Base-by-base conservation (phyloP, 2,888 invertebrate genomes). In the Callyntrura sp. region DNA sequence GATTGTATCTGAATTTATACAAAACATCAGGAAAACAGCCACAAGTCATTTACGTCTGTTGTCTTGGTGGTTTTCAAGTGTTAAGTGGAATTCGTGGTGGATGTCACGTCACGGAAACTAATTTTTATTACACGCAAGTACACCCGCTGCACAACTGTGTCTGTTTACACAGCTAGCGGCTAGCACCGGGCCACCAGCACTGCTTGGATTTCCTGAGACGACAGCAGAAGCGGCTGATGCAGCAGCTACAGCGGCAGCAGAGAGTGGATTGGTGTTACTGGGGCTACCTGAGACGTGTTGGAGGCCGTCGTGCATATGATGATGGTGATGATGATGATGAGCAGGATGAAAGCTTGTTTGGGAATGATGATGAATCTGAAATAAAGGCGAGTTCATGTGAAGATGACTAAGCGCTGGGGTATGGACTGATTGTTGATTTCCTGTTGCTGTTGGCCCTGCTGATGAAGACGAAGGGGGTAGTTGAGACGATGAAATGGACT, bases 151-250 rank as follows among this genome's bases (percentile, higher is more conserved):
- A 51, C 51, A n/a, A 60, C 60, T 60, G 3, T 17, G 6, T 5
- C n/a, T 43, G 45, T 65, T 35, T 35, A 35, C 2, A 35, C 35
- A 35, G 35, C 35, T 35, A 35, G n/a, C n/a, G n/a, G n/a, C 96
- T 94, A 5, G 96, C 96, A n/a, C 45, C 62, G 48, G 14, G 48
- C 43, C 82, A 28, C 68, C 81, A 51, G 51, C 48, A 85, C 68
- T 5, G 57, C 73, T 25, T 1, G 78, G 45, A 73, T 11, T 35
- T 9, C 65, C 51, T 28, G 70, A 9, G 0, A 76, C 78, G 11
- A 84, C 70, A n/a, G 78, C 85, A 65, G 73, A 35, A 51, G 68
- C 86, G 6, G 76, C 45, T 60, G 82, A 17, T 17, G 62, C 65
- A 28, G 84, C 55, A 28, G 57, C 60, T 6, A 68, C 87, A 20